Conservation (phyloP, 1,140 invertebrate genomes). For the Aethina tumida region DNA sequence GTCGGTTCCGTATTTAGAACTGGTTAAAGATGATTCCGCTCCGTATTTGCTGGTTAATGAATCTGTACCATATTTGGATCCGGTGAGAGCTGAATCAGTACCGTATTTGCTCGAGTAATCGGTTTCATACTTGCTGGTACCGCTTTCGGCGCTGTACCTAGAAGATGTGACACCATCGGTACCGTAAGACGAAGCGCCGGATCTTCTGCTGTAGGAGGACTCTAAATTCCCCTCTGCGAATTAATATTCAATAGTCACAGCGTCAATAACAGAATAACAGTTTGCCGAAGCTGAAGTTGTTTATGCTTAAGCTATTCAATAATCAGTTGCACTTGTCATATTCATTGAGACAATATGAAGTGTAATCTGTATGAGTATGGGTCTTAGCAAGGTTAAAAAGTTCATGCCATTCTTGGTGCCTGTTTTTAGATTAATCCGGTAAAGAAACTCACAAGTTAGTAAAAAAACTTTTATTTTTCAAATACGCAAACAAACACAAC, state of each 20-base stretch:
- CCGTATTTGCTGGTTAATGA: constrained; percentile 9
- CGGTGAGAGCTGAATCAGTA: no score
- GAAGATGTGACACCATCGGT: constrained; percentile 21
- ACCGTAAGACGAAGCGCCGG: constrained; percentile 20
- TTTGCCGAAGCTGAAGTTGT: no score
- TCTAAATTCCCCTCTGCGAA: constrained; percentile 29
- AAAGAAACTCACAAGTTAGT: constrained; percentile 4
- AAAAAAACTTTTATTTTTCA: not conserved
- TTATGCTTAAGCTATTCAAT: no score
- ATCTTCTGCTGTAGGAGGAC: constrained; percentile 27
- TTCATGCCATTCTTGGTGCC: no score
- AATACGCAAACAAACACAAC: constrained; percentile 11
- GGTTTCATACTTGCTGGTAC: constrained; percentile 11
- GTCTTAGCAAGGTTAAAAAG: no score
- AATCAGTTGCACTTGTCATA: not conserved
- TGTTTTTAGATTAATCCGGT: no score
- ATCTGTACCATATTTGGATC: constrained; percentile 17
- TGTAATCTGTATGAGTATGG: not conserved
- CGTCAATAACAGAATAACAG: no score
- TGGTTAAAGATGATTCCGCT: no score
- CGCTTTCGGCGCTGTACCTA: constrained; percentile 15
- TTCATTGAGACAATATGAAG: not conserved
- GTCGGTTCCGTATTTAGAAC: constrained; percentile 14
- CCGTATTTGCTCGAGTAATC: no score
- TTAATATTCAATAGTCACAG: no score